Conservation (phyloP, 2,113 vertebrate genomes). For the Xiphophorus maculatus region DNA sequence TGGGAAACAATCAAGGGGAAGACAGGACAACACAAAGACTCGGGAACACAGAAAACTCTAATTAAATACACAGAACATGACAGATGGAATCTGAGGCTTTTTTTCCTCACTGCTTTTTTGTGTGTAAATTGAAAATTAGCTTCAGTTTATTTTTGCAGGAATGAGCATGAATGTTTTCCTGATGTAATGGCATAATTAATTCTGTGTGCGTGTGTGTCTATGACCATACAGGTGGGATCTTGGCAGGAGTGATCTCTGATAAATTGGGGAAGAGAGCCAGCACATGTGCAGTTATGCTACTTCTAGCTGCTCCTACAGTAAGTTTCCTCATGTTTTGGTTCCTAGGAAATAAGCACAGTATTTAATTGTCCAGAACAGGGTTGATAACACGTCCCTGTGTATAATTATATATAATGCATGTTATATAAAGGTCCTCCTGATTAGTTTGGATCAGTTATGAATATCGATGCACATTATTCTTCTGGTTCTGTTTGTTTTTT, state of each 20-base stretch:
- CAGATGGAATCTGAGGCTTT: too few relatives aligned
- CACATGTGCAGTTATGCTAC: constrained; percentile 91
- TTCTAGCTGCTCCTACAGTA: constrained; percentile 91
- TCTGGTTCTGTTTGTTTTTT: constrained; percentile 25
- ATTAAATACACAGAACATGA: too few relatives aligned
- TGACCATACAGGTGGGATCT: constrained; percentile 77
- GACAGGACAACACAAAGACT: too few relatives aligned
- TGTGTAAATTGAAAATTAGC: neutral
- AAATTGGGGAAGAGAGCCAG: constrained; percentile 87
- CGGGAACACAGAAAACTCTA: too few relatives aligned
- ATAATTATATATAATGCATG: too few relatives aligned
- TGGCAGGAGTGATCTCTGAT: constrained; percentile 91
- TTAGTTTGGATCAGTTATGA: too few relatives aligned
- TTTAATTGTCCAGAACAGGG: neutral
- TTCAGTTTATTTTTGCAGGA: too few relatives aligned
- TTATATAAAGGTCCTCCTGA: too few relatives aligned
- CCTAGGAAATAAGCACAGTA: neutral
- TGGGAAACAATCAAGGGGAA: too few relatives aligned
- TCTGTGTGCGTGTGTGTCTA: neutral
- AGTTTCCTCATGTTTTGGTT: constrained; percentile 42
- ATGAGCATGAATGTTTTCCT: neutral
- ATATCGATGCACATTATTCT: neutral
- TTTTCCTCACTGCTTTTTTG: too few relatives aligned
- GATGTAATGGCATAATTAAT: neutral
- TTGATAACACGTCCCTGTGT: too few relatives aligned